A percentile compares a stretch with the other conserved stretches of the same genome.
Evolutionary conservation across 2,113 vertebrate species (phyloP).

Genomic region (Xiphophorus hellerii): DNA sequence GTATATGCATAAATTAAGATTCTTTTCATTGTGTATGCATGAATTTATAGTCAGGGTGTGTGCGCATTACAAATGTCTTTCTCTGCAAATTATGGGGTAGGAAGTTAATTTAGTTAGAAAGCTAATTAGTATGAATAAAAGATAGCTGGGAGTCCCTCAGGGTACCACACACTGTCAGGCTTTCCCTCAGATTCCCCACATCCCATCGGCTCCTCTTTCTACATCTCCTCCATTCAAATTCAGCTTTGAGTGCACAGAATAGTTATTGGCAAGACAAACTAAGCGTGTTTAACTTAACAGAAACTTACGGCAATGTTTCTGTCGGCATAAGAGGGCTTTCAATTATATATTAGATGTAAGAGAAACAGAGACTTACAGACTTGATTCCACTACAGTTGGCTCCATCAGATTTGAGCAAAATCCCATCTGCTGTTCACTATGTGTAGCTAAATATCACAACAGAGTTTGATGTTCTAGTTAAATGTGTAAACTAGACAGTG

Average conservation of each 20-base stretch:
- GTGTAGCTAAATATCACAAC: no score
- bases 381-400: not conserved
- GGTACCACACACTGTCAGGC: slow-evolving; percentile 62
- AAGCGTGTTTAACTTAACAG: slow-evolving; percentile 6
- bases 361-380: not conserved
- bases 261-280: slow-evolving; percentile 30
- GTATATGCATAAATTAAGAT: slow-evolving; percentile 32
- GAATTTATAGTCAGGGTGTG: slow-evolving; percentile 18
- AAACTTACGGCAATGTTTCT: slow-evolving; percentile 5
- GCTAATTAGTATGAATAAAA: slow-evolving; percentile 78
- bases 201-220: not conserved
- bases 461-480: not conserved
- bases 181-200: slow-evolving; percentile 46
- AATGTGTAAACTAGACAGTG: no score
- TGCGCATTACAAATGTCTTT: slow-evolving; percentile 64
- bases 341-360: not conserved
- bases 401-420: not conserved
- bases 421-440: not conserved
- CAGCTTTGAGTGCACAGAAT: slow-evolving; percentile 30
- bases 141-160: slow-evolving; percentile 65
- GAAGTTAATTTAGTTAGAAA: slow-evolving; percentile 73
- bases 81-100: slow-evolving; percentile 67
- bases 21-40: slow-evolving; percentile 3
- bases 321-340: not conserved
- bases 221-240: slow-evolving; percentile 38